Evolutionary conservation across 2,113 vertebrate species (phyloP).

Genomic region (Catharus fuscescens): DNA sequence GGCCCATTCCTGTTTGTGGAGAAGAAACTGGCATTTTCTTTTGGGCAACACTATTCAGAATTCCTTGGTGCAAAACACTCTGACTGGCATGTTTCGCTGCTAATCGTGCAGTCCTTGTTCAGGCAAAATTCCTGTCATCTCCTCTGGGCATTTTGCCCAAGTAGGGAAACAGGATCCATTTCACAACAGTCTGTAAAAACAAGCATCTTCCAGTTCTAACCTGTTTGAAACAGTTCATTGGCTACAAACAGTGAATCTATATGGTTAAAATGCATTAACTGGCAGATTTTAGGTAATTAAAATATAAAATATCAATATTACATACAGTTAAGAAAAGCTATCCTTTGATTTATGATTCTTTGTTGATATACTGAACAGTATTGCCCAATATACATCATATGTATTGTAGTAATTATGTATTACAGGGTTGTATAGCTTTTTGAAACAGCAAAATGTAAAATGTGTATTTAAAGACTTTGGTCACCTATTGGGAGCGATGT

Average conservation of each 20-base stretch:
- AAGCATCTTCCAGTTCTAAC: background rate
- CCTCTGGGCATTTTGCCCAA: slow-evolving; percentile 12
- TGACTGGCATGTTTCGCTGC: background rate
- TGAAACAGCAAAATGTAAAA: slow-evolving; percentile 43
- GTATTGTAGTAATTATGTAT: slow-evolving; percentile 12
- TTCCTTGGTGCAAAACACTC: background rate
- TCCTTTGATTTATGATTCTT: slow-evolving; percentile 2
- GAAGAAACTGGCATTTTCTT: background rate
- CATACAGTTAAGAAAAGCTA: background rate
- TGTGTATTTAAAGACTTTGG: slow-evolving; percentile 38
- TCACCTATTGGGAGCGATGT: background rate
- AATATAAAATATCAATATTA: background rate
- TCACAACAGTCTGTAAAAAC: background rate
- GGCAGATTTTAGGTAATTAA: slow-evolving; percentile 10
- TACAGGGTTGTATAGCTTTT: slow-evolving; percentile 32
- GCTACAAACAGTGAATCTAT: background rate
- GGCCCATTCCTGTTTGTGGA: background rate
- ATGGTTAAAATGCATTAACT: background rate
- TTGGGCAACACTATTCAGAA: background rate
- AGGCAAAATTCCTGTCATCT: slow-evolving; percentile 16
- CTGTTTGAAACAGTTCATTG: background rate
- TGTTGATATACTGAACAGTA: slow-evolving; percentile 15
- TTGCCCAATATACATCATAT: background rate
- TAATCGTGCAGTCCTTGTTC: background rate
- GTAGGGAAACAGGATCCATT: background rate